Base-by-base conservation (phyloP, 2,888 invertebrate species). In the Laothoe populi region DNA sequence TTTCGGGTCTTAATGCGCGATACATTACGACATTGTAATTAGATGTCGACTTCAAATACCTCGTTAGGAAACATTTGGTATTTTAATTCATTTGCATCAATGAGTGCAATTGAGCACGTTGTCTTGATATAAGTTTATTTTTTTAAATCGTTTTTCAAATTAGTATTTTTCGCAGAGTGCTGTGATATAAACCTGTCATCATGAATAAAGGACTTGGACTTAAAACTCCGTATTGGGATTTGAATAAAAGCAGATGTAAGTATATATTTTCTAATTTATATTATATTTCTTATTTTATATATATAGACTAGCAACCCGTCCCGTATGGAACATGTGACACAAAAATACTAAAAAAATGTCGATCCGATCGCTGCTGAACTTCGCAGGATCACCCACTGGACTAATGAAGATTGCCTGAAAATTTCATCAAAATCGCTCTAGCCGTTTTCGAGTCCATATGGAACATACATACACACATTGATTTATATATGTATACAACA, bases 201-300 rank as follows among this genome's bases (percentile, higher is more conserved):
- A 86, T 87, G 86, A 75, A 78, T 59, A 66, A 77, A 1, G 64
- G 71, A 0, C 64, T 77, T 11, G 78, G 78, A 42, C 64, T 82
- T 5, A 82, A 80, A 57, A 77, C 73, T 62, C 80, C 75, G 0
- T 77, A 73, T 4, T 87, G 87, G 86, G 80, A 86, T 60, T 64
- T 87, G 0, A 83, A 72, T 44, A 79, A 79, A 64, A 83, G 87
- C 49, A 76, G 77, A 83, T 86, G 87, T 87, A 65, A 86, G 87
- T 84, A 70, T 46, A 38, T 31, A 24, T 24, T 45, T 26, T 13
- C n/a, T 13, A 10, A 11, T 21, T 21, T 31, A 31, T 26, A 26
- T 26, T 26, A 26, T n/a, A n/a, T n/a, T n/a, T n/a, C n/a, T n/a
- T n/a, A n/a, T n/a, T n/a, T n/a, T n/a, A n/a, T n/a, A n/a, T n/a